A percentile compares a stretch with the other conserved stretches of the same genome.
phyloP scores from a whole-genome alignment of 2,888 invertebrate genomes.

The Eristalis tenax region DNA sequence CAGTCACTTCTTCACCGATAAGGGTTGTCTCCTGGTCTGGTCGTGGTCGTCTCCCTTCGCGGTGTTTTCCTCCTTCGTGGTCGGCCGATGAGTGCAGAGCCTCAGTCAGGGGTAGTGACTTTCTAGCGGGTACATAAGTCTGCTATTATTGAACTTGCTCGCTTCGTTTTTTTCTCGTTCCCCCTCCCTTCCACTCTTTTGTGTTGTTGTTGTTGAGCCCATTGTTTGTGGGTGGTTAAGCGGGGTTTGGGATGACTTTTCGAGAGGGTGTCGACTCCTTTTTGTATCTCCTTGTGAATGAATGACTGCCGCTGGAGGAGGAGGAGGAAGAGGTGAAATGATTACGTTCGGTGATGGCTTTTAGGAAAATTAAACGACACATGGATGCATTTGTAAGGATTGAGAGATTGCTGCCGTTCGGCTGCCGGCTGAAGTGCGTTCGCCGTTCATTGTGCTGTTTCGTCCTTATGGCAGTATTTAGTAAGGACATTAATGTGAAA shows the following conservation, averaged over 20 bases:
- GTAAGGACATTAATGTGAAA: conserved; percentile 68
- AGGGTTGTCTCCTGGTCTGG: conserved; percentile 29
- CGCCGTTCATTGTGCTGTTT: conserved; percentile 28
- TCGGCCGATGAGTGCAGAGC: conserved; percentile 44
- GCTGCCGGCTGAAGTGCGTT: conserved; percentile 9
- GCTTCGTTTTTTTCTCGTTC: conserved; percentile 16
- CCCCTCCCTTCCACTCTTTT: background rate
- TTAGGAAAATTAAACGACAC: conserved; percentile 81
- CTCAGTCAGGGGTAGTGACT: conserved; percentile 50
- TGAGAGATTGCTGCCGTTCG: conserved; percentile 42
- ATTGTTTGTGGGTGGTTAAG: conserved; percentile 62
- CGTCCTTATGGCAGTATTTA: conserved; percentile 71
- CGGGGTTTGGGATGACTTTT: conserved; percentile 59
- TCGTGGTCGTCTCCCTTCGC: background rate
- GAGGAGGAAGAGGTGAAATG: conserved; percentile 72
- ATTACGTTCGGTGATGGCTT: conserved; percentile 77
- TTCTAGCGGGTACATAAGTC: conserved; percentile 70
- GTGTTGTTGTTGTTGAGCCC: background rate
- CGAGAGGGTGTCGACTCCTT: conserved; percentile 64
- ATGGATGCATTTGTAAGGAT: conserved; percentile 75
- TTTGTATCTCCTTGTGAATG: conserved; percentile 27
- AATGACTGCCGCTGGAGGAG: conserved; percentile 26
- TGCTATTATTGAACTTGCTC: conserved; percentile 69
- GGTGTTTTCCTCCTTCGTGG: conserved; percentile 64
- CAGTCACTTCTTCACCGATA: background rate